Evolutionary conservation across 2,888 invertebrate genomes (phyloP).

Genomic region (Hipparchia sbordonii): DNA sequence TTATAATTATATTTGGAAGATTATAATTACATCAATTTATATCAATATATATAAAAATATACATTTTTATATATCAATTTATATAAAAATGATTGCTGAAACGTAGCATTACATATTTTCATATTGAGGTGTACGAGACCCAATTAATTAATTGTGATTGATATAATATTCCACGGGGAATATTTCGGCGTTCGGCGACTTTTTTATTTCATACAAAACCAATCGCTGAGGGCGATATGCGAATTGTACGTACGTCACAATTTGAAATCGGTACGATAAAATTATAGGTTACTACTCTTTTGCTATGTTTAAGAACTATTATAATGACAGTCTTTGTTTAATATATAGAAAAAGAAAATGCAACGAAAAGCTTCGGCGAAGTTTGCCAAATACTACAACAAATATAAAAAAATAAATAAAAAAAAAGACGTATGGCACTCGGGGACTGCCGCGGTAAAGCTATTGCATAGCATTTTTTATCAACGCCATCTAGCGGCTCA

Average conservation of each 20-base stretch:
- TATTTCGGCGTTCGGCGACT: conserved; percentile 1
- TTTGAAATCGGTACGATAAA: conserved; percentile 5
- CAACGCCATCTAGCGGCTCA: too few relatives aligned
- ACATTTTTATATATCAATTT: too few relatives aligned
- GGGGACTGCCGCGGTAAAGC: too few relatives aligned
- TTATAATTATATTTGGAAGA: too few relatives aligned
- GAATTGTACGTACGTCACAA: conserved; percentile 8
- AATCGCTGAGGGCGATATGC: conserved; percentile 12
- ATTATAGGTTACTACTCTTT: not conserved
- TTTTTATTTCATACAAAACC: conserved; percentile 16
- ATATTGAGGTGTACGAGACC: not conserved
- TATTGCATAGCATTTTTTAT: too few relatives aligned
- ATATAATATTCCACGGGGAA: not conserved
- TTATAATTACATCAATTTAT: too few relatives aligned
- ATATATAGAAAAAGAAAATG: too few relatives aligned
- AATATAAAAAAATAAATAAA: too few relatives aligned
- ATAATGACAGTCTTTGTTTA: not conserved
- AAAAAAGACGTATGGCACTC: too few relatives aligned
- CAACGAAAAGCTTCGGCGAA: too few relatives aligned
- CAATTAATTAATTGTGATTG: conserved; percentile 14
- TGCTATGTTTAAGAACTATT: not conserved
- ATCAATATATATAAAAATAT: too few relatives aligned
- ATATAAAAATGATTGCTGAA: not conserved
- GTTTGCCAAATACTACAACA: too few relatives aligned
- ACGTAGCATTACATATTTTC: not conserved